Evolutionary conservation across 2,797 vertebrate genomes (phyloP), one percentile per base, ranked within the genome.

Genomic region (Tolypeutes matacus): DNA sequence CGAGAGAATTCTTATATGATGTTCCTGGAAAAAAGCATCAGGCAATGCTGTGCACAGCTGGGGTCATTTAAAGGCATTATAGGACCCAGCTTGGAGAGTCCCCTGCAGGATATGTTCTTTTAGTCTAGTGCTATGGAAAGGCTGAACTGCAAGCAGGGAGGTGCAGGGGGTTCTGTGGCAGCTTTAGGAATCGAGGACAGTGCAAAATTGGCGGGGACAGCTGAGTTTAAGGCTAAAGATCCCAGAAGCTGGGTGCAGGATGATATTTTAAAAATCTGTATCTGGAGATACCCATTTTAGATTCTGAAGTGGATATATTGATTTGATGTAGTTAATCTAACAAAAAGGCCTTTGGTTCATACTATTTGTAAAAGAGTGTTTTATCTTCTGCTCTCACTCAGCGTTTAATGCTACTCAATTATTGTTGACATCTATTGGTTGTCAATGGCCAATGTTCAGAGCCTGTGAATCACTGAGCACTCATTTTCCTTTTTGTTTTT

Each of bases 61-160:
- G 29, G 17, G 29, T 17, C 17, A 36, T 4, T 20, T 69, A 9
- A 9, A 39, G 17, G 4, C 5, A 46, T 14, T 17, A 21, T 20
- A 5, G 60, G 73, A 12, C 25, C 25, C 1, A 2, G 56, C 39
- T 53, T 58, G 27, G 34, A 46, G 64, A 39, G 31, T 27, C 12
- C 21, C 11, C 34, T 14, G 18, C 9, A 15, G n/a, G 58, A 1
- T 11, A 46, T 23, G 15, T 17, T 49, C 13, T 36, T 39, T 34
- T 0, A 0, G 0, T 77, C 64, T 8, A 53, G 21, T 7, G n/a
- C 29, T 67, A 20, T 34, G 17, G 65, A 34, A 8, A 1, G 58
- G 18, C 9, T 3, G 17, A 46, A 27, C 13, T 1, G n/a, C 34
- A 2, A 29, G 8, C 34, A 2, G 34, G 49, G 6, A 13, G 14